Percentiles rank a stretch among this genome's conserved stretches.
Evolutionary conservation across 64 coral and sea anemone genomes (phyloP).

Genomic region (Trachythela sp.): DNA sequence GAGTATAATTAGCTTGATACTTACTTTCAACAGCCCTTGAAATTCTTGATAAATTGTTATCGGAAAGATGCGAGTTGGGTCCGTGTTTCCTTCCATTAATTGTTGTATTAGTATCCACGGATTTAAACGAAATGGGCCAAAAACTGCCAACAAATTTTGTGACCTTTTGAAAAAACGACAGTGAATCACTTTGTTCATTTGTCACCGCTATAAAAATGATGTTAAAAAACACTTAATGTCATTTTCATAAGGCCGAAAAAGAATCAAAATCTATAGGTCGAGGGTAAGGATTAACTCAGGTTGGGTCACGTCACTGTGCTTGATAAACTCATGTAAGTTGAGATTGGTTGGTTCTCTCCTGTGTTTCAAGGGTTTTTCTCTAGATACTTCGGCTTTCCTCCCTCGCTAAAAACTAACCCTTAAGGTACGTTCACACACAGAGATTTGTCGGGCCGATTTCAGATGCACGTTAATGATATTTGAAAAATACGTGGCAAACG

Average conservation of each 20-base stretch:
- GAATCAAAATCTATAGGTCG: background rate
- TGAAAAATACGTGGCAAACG: too few relatives aligned
- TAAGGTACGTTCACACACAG: too few relatives aligned
- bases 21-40: background rate
- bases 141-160: background rate
- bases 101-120: background rate
- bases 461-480: too few relatives aligned
- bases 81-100: background rate
- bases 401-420: too few relatives aligned
- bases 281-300: too few relatives aligned
- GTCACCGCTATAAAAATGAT: background rate
- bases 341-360: too few relatives aligned
- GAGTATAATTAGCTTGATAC: background rate
- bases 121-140: background rate
- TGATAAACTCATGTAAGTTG: too few relatives aligned
- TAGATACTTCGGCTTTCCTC: too few relatives aligned
- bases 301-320: too few relatives aligned
- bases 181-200: background rate
- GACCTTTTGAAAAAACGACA: background rate
- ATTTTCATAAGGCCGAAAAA: background rate
- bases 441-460: too few relatives aligned
- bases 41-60: background rate
- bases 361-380: too few relatives aligned
- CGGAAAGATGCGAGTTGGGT: background rate
- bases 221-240: background rate